Base-by-base conservation (phyloP, 2,797 vertebrate species). In the Schizopygopsis pylzovi region DNA sequence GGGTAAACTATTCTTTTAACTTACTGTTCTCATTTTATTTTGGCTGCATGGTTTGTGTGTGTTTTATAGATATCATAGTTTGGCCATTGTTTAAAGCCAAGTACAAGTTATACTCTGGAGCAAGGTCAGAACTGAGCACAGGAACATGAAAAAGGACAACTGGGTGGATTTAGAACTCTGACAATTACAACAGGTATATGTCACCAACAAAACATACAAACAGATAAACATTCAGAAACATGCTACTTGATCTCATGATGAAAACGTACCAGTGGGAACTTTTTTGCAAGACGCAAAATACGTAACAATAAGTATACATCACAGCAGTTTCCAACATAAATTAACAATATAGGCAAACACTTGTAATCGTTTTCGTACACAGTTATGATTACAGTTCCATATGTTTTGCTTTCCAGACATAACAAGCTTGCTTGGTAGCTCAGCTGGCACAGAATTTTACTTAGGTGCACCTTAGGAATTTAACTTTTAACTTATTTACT, bases 91-190 rank as follows among this genome's bases (percentile, higher is more conserved):
- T 85, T 84, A 84, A 83, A 84, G 92, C 93, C 93, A 94, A 93
- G 94, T 93, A 95, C 94, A 92, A 85, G 86, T 90, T 92, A 94
- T 94, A 92, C 93, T 85, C 90, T 79, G 83, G 91, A 90, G 73
- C 28, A 68, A 80, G 85, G 91, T 92, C 92, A 94, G 91, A 89
- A 88, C 91, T 91, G 90, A 87, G 86, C 86, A 83, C 83, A 2
- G 15, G 78, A 91, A 85, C 76, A 88, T 88, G 79, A 83, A 67
- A 76, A 76, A 61, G 12, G 43, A 87, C 88, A 92, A 90, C 84
- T 90, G n/a, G 86, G 84, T 84, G 13, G 61, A 56, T 47, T 72
- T 37, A 84, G 28, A 65, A 84, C 71, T 43, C 67, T 61, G 8
- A 84, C 61, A 85, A 81, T 79, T 54, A 80, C 72, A 70, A 49